Evolutionary conservation across 2,888 invertebrate species (phyloP), one percentile per base, ranked within the genome.

Genomic region (Diplolepis rosae): DNA sequence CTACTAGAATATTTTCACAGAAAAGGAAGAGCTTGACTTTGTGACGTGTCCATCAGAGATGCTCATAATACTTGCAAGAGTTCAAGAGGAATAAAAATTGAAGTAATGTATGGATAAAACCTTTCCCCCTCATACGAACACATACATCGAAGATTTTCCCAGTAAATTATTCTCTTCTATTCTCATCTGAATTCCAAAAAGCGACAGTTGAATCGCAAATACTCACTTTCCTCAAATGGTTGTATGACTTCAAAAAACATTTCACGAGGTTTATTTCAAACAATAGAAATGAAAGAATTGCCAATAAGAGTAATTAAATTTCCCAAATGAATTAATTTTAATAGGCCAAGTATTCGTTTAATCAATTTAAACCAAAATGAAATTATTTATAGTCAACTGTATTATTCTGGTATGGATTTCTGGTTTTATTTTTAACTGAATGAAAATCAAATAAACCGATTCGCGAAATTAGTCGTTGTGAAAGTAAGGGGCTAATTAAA

Each of bases 21-120:
- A 39, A 61, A 61, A 35, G 22, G 24, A 39, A 13, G 7, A 61
- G 56, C n/a, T 45, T 18, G 18, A 18, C 45, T 45, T 6, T 15
- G n/a, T 54, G 56, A 61, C 24, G 35, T 35, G 35, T 61, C 56
- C 56, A 61, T 39, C 56, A 61, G 35, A 22, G 56, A 61, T 24
- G 35, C 30, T 56, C 13, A 35, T 56, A 32, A 56, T 22, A 35
- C 18, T 32, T 32, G 18, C 35, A 61, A 39, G n/a, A 24, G n/a
- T 39, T 61, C 35, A 61, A 61, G 56, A 56, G 35, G 35, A 56
- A 35, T 32, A 35, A 13, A 56, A 56, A 35, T 56, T 22, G 56
- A 35, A 32, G 32, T 56, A 13, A 27, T 27, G 15, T 52, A n/a
- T 52, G 15, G 3, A 56, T 30, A 9, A 32, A 32, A 35, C n/a